Conservation (phyloP, 2,888 invertebrate species). For the Sarcophaga variegata region DNA sequence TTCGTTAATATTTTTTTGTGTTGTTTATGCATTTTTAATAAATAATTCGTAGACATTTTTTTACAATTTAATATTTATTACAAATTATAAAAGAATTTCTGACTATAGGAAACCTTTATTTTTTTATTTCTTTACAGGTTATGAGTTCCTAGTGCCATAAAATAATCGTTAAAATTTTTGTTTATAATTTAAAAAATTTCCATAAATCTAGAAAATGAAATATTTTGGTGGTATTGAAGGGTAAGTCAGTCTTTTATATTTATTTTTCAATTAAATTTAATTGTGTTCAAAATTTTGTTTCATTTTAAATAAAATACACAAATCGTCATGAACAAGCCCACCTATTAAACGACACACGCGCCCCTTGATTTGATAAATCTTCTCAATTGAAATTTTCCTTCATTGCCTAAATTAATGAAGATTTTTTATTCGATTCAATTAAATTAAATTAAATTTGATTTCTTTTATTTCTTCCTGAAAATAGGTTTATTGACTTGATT, state of each 20-base stretch:
- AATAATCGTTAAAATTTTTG: conserved; percentile 10
- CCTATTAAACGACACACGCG: not conserved
- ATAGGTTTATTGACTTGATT: conserved; percentile 47
- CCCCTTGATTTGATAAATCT: conserved; percentile 10
- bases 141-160: conserved; percentile 54
- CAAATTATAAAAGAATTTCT: not conserved
- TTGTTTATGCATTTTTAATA: not conserved
- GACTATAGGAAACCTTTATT: not conserved
- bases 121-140: conserved; percentile 55
- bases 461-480: conserved; percentile 6
- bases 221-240: conserved; percentile 79
- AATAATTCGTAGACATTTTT: not conserved
- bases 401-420: conserved; percentile 1
- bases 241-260: conserved; percentile 71
- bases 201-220: conserved; percentile 72
- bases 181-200: conserved; percentile 14
- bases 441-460: conserved; percentile 36
- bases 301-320: too few relatives aligned
- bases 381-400: conserved; percentile 15
- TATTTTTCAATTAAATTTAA: not conserved
- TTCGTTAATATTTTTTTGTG: not conserved
- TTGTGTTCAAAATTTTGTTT: too few relatives aligned
- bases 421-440: conserved; percentile 43
- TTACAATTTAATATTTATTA: not conserved
- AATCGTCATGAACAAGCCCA: not conserved